Evolutionary conservation across 2,888 invertebrate species (phyloP), one percentile per base, ranked within the genome.

Genomic region (Notodonta dromedarius): DNA sequence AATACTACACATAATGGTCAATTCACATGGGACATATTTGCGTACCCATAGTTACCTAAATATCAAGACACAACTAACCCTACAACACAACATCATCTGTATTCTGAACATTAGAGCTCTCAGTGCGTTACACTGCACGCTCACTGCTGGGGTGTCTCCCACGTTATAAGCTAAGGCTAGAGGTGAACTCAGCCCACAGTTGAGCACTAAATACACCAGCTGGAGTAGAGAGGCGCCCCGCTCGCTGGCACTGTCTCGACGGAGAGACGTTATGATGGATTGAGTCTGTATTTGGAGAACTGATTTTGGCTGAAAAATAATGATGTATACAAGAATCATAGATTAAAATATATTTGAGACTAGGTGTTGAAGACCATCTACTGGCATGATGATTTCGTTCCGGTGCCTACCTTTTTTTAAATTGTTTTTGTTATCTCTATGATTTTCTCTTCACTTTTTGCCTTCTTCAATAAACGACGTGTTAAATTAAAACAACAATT

Each of bases 91-190:
- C 84, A 90, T 89, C 32, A 87, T 58, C 64, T 93, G 93, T 56
- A 93, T 83, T 59, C 93, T 83, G 61, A 93, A 85, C 92, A 93
- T 90, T 24, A 93, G 63, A 0, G 89, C 89, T 62, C 91, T 84
- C 16, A 93, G 71, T 7, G 87, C 90, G 44, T 75, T 80, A 70
- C 83, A 87, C 58, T 88, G 87, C 70, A 73, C 76, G 35, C 65
- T 67, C 0, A 65, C 62, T 2, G 77, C 68, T 0, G 83, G 78
- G 3, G 66, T 24, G 0, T 70, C 71, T 0, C 65, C 74, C 3
- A 86, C 16, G 13, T 80, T 78, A 51, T 79, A 80, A 0, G 87
- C 80, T 40, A 93, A 65, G 24, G 76, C 78, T 24, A 93, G 70
- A 13, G 93, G 93, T 63, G 91, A 78, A 65, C 77, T 74, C 0